Evolutionary conservation across 2,888 invertebrate species (phyloP), one percentile per base, ranked within the genome.

Genomic region (Eubasilissa splendida): DNA sequence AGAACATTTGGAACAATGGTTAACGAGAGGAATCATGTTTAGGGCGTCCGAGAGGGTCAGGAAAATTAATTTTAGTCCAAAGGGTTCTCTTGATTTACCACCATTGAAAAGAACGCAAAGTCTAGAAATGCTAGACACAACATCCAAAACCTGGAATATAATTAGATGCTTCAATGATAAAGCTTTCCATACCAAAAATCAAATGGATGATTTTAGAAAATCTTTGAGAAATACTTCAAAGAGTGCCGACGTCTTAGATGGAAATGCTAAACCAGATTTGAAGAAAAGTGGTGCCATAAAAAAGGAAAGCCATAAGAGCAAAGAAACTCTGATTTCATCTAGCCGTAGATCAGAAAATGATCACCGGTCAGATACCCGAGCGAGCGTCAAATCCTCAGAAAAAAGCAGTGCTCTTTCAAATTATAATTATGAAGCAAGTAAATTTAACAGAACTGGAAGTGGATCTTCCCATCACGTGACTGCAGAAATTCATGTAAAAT

Each of bases 31-130:
- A 60, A 91, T 92, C 84, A 89, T 92, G 85, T 92, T 92, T 83
- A 89, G 94, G 84, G 90, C 93, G 74, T 89, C 91, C 12, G 91
- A 91, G 86, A 87, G 91, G 85, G 88, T 89, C 7, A 89, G 87
- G 80, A 88, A 88, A 84, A 86, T 91, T 42, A 88, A 90, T 79
- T 89, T 88, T 60, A 90, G 90, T 84, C 91, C 91, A 11, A 91
- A 91, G 85, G 91, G 91, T 7, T 90, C 90, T 8, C 87, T 91
- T 59, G 91, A 91, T 79, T 90, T 92, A 80, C 90, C 92, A 54
- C 92, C 92, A 0, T 86, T 94, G 54, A 92, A 93, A 65, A 89
- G 95, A 74, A 94, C 95, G 0, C 92, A 94, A 84, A 95, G 95
- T 84, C 88, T 95, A 84, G 95, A 96, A 86, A 86, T 95, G 82